These are phyloP conservation scores for Falco novaeseelandiae DNA, from an alignment of 2,797 vertebrate species.

Conservation along the genomic window DNA sequence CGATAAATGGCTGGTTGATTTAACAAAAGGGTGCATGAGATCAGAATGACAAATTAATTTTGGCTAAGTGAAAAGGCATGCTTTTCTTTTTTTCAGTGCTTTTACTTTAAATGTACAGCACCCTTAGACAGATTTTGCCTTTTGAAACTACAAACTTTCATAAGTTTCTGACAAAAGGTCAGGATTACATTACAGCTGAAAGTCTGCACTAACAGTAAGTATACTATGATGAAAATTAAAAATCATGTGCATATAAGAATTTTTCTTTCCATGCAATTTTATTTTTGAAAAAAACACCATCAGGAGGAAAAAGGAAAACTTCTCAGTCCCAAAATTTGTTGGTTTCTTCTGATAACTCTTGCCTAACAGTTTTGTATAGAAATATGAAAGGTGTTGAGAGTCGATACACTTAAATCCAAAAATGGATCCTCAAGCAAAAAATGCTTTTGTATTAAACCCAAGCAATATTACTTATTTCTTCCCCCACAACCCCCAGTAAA, in stretches of 20 bases:
- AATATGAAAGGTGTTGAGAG: background rate
- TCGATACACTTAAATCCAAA: background rate
- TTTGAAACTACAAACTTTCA: background rate
- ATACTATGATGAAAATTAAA: background rate
- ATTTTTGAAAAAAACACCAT: background rate
- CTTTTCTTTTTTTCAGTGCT: background rate
- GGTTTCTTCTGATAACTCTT: background rate
- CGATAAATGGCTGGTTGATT: background rate
- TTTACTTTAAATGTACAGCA: background rate
- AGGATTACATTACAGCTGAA: background rate
- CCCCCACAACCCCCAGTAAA: background rate
- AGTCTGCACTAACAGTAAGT: background rate
- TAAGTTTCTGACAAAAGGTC: background rate
- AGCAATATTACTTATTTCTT: background rate
- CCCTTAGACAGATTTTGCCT: background rate
- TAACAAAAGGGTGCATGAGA: background rate
- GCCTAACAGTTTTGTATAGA: background rate
- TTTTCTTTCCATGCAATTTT: background rate
- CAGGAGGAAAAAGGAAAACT: background rate
- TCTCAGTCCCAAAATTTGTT: background rate
- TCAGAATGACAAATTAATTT: slow-evolving; percentile 15
- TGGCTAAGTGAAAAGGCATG: background rate
- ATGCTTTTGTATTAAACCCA: background rate
- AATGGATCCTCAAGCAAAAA: background rate
- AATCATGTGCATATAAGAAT: background rate